A percentile compares a stretch with the other conserved stretches of the same genome.
Conservation (phyloP, 2,113 vertebrate genomes). For the Jacana jacana region DNA sequence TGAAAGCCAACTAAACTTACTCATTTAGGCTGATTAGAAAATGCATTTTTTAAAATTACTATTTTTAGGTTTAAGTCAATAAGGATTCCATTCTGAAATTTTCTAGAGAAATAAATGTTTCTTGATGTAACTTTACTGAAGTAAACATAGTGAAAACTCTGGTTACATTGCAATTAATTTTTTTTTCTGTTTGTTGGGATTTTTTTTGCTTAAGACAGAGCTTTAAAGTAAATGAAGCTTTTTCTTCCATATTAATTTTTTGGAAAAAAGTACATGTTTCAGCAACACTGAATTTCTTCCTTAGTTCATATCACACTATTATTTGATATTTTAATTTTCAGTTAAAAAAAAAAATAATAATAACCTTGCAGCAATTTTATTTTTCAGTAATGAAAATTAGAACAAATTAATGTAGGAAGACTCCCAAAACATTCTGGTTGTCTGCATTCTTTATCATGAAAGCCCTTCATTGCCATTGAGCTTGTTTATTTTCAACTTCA, state of each 20-base stretch:
- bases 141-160: neutral
- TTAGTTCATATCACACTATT: neutral
- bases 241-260: neutral
- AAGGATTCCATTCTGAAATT: neutral
- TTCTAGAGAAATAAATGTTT: fast-evolving
- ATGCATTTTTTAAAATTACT: neutral
- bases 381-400: neutral
- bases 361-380: neutral
- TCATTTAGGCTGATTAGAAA: neutral
- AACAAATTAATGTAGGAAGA: neutral
- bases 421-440: neutral
- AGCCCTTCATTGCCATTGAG: neutral
- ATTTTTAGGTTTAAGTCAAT: neutral
- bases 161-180: neutral
- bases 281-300: neutral
- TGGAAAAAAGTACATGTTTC: neutral
- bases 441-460: neutral
- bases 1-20: neutral
- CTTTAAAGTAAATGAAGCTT: neutral
- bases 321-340: neutral
- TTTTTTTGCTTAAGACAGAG: neutral
- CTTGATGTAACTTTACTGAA: neutral
- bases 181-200: neutral
- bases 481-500: slow-evolving; percentile 13
- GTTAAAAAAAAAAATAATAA: neutral